Evolutionary conservation across 2,797 vertebrate species (phyloP), one percentile per base, ranked within the genome.

Genomic region (Aeoliscus strigatus): DNA sequence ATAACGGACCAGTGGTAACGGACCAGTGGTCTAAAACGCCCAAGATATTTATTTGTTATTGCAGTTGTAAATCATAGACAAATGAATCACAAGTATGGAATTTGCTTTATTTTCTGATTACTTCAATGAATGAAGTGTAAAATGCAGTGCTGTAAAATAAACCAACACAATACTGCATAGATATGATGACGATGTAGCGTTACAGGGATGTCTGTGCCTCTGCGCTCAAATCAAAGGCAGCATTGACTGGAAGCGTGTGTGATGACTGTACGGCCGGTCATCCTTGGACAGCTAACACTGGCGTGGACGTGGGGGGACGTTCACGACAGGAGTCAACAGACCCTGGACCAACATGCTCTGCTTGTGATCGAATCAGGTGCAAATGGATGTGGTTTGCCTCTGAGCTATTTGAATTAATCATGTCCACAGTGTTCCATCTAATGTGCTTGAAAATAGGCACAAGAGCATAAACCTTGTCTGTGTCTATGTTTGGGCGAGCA

Each of bases 201-300:
- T n/a, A n/a, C 51, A 14, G 57, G 46, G 45, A 50, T 56, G 58
- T 8, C 25, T 62, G 58, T 66, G 71, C 60, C 65, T 31, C 54
- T 66, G 72, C 62, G 65, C 70, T 67, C 66, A 70, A 6, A 81
- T 83, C 78, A 81, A 79, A 76, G 70, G 49, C 44, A 28, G 70
- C 70, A 75, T 78, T 80, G 79, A 82, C 79, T 73, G 52, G 60
- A 70, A 72, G 70, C 76, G 74, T 34, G 66, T 66, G 66, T n/a
- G 70, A 73, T 51, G 37, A 82, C 75, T 73, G 70, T 58, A 68
- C 56, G 63, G 70, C 66, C 78, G 74, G 73, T 78, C 80, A 78
- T 66, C 68, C 76, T 77, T 79, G 72, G 76, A 80, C 72, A 70
- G 68, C 75, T 79, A 75, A 84, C 82, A 81, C 77, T 72, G 43